phyloP scores from a whole-genome alignment of 2,797 vertebrate species.

The Trichosurus vulpecula region DNA sequence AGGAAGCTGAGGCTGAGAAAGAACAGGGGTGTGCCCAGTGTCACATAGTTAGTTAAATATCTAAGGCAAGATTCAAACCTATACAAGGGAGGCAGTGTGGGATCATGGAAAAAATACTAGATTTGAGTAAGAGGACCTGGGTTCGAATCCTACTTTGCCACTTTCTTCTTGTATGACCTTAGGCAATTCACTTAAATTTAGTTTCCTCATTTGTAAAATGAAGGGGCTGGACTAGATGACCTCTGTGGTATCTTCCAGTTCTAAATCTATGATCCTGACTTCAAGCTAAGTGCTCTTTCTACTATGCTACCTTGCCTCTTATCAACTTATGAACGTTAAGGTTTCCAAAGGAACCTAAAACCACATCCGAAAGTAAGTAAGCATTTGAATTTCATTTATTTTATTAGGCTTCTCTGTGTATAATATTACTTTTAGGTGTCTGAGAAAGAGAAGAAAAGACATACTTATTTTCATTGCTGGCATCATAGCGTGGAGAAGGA shows the following conservation, averaged over 20 bases:
- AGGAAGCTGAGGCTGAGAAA: neutral
- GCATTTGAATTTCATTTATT: neutral
- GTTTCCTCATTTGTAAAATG: neutral
- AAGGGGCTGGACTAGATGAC: neutral
- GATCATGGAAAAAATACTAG: neutral
- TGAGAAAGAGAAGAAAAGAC: slow-evolving; percentile 48
- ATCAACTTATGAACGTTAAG: neutral
- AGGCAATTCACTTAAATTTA: neutral
- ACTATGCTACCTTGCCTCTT: neutral
- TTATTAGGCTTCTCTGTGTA: neutral
- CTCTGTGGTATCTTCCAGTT: neutral
- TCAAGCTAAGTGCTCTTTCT: neutral
- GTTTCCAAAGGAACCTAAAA: neutral
- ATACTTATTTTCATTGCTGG: slow-evolving; percentile 89
- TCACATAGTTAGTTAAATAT: neutral
- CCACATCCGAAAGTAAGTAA: neutral
- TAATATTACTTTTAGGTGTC: neutral
- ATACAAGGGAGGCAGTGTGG: neutral
- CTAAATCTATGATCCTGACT: neutral
- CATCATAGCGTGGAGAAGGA: slow-evolving; percentile 86
- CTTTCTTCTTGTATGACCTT: neutral
- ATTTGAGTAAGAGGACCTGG: neutral
- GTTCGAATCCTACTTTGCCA: neutral
- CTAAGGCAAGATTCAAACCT: neutral
- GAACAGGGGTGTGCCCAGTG: neutral